These are phyloP conservation scores for Amphipoea lucens DNA, from an alignment of 2,888 invertebrate genomes.

Conservation along the genomic window DNA sequence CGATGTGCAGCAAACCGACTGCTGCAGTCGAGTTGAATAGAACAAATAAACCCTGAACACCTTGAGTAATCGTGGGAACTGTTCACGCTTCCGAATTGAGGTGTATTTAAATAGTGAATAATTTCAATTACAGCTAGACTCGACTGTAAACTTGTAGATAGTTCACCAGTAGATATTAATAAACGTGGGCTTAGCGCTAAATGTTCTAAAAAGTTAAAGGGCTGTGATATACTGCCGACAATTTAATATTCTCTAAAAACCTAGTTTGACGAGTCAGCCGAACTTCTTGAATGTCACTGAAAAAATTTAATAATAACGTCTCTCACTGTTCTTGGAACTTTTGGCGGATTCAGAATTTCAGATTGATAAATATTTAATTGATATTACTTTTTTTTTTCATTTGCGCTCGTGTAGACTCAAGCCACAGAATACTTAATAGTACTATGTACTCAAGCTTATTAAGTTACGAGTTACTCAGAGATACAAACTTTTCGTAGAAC, in stretches of 20 bases:
- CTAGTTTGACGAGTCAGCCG: neutral
- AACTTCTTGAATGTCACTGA: constrained; percentile 9
- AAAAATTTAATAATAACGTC: neutral
- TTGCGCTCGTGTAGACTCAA: neutral
- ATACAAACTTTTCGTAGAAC: neutral
- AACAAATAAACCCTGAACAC: constrained; percentile 34
- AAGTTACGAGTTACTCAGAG: neutral
- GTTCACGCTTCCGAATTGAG: constrained; percentile 14
- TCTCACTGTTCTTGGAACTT: neutral
- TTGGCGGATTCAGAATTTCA: neutral
- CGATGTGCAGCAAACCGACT: constrained; percentile 23
- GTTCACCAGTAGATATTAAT: neutral
- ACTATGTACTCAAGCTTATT: no score
- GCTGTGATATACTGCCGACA: neutral
- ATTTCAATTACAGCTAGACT: neutral
- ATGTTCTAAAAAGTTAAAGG: neutral
- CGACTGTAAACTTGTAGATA: neutral
- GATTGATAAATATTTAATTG: neutral
- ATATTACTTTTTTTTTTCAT: neutral
- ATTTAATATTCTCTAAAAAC: neutral
- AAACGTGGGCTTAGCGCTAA: neutral
- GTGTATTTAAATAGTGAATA: constrained; percentile 9
- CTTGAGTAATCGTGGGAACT: constrained; percentile 25
- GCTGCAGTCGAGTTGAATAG: constrained; percentile 15
- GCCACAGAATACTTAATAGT: no score